Evolutionary conservation across 2,888 invertebrate genomes (phyloP), one percentile per base, ranked within the genome.

Genomic region (Trisateles emortualis): DNA sequence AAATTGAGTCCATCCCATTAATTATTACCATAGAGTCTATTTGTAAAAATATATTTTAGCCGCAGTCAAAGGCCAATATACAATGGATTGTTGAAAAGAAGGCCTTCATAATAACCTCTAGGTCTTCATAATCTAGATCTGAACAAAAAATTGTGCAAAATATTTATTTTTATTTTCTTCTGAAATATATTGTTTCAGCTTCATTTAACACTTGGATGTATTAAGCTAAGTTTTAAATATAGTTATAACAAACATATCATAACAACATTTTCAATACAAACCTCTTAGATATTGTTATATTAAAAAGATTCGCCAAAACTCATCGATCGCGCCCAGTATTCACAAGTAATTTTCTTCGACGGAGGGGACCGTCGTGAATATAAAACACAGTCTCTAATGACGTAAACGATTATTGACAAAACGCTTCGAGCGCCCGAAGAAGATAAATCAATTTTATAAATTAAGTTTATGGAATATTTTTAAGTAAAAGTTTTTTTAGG

Each of bases 321-420:
- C 53, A 59, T 39, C 44, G 50, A 66, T 65, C 64, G 68, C 58
- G 59, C 67, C 52, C 64, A 62, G 54, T 62, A 47, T 75, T 71
- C 55, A 60, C 67, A 72, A 63, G 52, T 63, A 61, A 76, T 78
- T 79, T 79, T 76, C 67, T 66, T 57, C 63, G 52, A 61, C 51
- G 69, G 33, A 59, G 60, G 64, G 62, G 64, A 67, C 58, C 67
- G 76, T 67, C 74, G 72, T 72, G 78, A 83, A 83, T 81, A 82
- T 77, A 80, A 80, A 82, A 74, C 68, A 72, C 65, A 59, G 65
- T 70, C 74, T 50, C 81, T 83, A 84, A 84, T 81, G 82, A 81
- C 72, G 68, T 72, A 78, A 82, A 81, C 81, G 76, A 81, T 82
- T 79, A 81, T 79, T 78, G 79, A 76, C 76, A 74, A 68, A 77